Evolutionary conservation across 2,797 vertebrate genomes (phyloP).

Genomic region (Aselliscus stoliczkanus): DNA sequence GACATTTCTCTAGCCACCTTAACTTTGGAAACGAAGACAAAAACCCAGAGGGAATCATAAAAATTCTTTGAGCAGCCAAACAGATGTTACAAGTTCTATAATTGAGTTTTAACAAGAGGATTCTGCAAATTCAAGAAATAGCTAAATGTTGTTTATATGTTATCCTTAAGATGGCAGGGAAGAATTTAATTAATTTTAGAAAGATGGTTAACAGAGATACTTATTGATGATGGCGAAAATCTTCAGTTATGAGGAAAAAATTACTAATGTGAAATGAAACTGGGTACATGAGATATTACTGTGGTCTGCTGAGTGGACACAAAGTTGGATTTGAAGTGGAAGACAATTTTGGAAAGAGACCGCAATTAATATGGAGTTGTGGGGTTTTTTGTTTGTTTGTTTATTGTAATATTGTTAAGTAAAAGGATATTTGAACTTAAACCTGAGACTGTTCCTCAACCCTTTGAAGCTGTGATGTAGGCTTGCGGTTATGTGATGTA

Average conservation of each 20-base stretch:
- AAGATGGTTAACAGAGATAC: background rate
- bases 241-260: background rate
- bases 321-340: conserved; percentile 7
- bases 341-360: conserved; percentile 12
- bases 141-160: background rate
- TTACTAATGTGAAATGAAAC: background rate
- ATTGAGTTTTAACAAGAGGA: background rate
- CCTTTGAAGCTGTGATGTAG: conserved; percentile 25
- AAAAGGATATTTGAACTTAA: conserved; percentile 11
- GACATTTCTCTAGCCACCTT: background rate
- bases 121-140: conserved; percentile 30
- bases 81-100: background rate
- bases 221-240: background rate
- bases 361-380: background rate
- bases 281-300: background rate
- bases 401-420: conserved; percentile 18
- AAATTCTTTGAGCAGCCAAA: background rate
- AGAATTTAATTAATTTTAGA: conserved; percentile 4
- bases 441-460: background rate
- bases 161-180: background rate
- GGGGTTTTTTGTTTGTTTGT: background rate
- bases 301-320: background rate
- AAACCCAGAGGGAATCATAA: conserved; percentile 32
- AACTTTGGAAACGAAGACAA: conserved; percentile 14
- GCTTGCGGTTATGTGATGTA: background rate